Conservation (phyloP, 2,797 vertebrate species). For the Sphenopsis melanotis region DNA sequence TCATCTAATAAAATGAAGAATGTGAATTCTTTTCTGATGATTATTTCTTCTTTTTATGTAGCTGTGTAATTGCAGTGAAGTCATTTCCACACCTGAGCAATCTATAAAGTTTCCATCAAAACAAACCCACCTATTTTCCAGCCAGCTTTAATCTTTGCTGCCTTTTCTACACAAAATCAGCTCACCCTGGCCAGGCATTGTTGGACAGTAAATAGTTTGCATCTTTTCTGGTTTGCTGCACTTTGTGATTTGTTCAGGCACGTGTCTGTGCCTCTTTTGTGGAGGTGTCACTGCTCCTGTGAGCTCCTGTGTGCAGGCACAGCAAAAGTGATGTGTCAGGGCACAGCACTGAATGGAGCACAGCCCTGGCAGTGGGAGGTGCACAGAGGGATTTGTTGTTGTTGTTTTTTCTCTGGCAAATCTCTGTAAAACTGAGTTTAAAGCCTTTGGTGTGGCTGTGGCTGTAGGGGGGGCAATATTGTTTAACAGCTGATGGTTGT, state of each 20-base stretch:
- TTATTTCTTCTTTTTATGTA: neutral
- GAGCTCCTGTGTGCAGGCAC: neutral
- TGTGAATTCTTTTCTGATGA: neutral
- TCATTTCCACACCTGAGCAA: conserved; percentile 37
- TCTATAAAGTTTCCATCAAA: conserved; percentile 50
- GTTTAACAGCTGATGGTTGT: neutral
- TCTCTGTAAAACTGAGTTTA: neutral
- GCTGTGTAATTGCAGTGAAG: neutral
- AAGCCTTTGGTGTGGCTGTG: neutral
- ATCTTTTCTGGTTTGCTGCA: neutral
- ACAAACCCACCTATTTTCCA: conserved; percentile 52
- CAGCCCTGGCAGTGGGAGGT: neutral
- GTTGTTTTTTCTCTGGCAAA: neutral
- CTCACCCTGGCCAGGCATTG: neutral
- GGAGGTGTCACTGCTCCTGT: conserved; percentile 15
- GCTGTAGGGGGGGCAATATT: neutral
- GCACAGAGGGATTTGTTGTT: neutral
- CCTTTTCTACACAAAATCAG: neutral
- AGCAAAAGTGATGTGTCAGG: conserved; percentile 1
- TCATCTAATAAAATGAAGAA: conserved; percentile 33
- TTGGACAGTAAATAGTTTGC: neutral
- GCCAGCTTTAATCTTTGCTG: neutral
- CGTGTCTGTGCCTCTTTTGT: conserved; percentile 10
- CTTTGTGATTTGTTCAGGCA: neutral
- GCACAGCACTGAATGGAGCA: neutral